phyloP scores from a whole-genome alignment of 2,113 vertebrate species.

The Perca fluviatilis region DNA sequence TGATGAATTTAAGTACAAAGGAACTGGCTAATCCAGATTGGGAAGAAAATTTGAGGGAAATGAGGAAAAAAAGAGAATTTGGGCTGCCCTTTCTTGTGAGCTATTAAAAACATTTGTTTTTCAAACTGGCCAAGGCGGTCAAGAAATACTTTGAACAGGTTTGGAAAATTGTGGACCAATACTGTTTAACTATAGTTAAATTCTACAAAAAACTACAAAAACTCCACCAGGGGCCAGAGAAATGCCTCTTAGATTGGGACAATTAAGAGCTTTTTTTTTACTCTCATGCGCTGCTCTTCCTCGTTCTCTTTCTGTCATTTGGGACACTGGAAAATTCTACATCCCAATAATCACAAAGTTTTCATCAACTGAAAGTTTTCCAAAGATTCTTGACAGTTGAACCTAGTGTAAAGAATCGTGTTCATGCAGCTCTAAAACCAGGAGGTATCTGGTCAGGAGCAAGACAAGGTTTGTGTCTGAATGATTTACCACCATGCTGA shows the following conservation, averaged over 20 bases:
- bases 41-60: too few species aligned
- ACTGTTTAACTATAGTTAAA: background rate
- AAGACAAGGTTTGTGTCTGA: background rate
- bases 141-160: background rate
- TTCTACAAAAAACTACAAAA: background rate
- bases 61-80: background rate
- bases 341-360: background rate
- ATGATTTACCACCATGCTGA: slow-evolving; percentile 38
- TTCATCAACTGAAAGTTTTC: background rate
- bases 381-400: background rate
- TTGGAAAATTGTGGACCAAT: background rate
- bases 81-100: background rate
- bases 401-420: background rate
- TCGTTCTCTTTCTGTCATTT: background rate
- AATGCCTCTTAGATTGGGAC: background rate
- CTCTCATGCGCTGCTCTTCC: background rate
- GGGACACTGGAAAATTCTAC: background rate
- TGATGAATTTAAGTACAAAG: background rate
- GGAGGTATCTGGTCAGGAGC: slow-evolving; percentile 13
- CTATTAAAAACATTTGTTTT: background rate
- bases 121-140: background rate
- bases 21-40: background rate
- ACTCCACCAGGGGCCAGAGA: background rate
- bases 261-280: background rate
- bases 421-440: slow-evolving; percentile 12